Conservation (phyloP, 1,140 invertebrate species). For the Drosophila parvula region DNA sequence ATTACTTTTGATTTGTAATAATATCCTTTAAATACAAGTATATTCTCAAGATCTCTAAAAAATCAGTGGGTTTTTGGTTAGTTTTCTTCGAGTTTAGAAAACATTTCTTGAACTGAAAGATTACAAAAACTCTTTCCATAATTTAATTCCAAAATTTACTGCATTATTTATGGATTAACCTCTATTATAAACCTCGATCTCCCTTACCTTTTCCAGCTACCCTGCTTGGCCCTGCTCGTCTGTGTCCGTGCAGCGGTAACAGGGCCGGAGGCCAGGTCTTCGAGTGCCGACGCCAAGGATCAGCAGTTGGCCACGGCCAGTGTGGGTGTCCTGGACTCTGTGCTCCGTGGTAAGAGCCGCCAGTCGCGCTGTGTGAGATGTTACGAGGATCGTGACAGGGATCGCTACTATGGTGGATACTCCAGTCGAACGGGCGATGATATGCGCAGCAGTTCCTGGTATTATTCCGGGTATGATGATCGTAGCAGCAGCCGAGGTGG, state of each 20-base stretch:
- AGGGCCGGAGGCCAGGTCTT: slow-evolving; percentile 56
- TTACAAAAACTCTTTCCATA: no score
- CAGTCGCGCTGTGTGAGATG: slow-evolving; percentile 80
- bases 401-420: slow-evolving; percentile 70
- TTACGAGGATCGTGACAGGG: slow-evolving; percentile 75
- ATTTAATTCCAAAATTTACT: no score
- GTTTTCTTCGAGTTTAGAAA: no score
- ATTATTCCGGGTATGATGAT: slow-evolving; percentile 72
- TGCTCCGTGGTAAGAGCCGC: slow-evolving; percentile 65
- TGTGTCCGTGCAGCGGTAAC: slow-evolving; percentile 36
- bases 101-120: no score
- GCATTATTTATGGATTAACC: not conserved
- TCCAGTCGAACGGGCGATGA: slow-evolving; percentile 60
- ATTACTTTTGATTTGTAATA: no score
- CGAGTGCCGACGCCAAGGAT: not conserved
- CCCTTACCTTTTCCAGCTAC: slow-evolving; percentile 32
- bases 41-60: no score
- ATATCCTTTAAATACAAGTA: no score
- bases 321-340: slow-evolving; percentile 54
- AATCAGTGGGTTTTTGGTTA: no score
- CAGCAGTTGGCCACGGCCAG: slow-evolving; percentile 24
- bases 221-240: slow-evolving; percentile 54
- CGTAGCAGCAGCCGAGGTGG: slow-evolving; percentile 35
- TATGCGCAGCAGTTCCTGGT: slow-evolving; percentile 64
- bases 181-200: not conserved